Evolutionary conservation across 2,113 vertebrate genomes (phyloP).

Genomic region (Cettia cetti): DNA sequence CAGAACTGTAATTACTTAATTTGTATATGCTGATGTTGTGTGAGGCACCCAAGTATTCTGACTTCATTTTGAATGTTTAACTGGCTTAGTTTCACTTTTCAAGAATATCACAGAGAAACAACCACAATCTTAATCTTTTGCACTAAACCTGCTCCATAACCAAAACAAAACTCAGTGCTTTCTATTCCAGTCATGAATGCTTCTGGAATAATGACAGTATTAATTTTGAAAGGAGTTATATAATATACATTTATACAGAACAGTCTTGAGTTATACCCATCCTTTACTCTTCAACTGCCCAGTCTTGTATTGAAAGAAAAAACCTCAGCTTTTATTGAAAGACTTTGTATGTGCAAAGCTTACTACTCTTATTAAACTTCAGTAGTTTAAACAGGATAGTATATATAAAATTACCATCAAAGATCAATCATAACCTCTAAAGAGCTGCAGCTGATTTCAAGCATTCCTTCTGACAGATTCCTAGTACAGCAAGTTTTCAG

Average conservation of each 20-base stretch:
- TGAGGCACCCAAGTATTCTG: not conserved
- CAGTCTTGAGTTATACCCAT: not conserved
- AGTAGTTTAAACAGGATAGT: conserved; percentile 1
- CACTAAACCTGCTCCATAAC: not conserved
- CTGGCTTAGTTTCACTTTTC: not conserved
- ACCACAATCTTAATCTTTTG: not conserved
- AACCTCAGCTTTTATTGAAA: not conserved
- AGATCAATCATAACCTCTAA: conserved; percentile 55
- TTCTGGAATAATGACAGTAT: not conserved
- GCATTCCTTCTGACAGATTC: conserved; percentile 56
- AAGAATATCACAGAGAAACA: not conserved
- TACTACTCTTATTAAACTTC: not conserved
- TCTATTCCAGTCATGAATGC: not conserved
- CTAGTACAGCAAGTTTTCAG: conserved; percentile 58
- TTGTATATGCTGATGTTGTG: not conserved
- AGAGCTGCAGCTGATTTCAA: conserved; percentile 59
- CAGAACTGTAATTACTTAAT: conserved; percentile 5
- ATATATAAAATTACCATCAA: conserved; percentile 52
- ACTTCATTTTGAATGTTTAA: not conserved
- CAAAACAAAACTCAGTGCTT: not conserved
- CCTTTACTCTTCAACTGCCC: not conserved
- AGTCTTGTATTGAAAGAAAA: not conserved
- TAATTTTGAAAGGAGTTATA: not conserved
- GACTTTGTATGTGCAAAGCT: not conserved
- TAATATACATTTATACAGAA: not conserved